Base-by-base conservation (phyloP, 1,140 invertebrate species). In the Batillaria attramentaria region DNA sequence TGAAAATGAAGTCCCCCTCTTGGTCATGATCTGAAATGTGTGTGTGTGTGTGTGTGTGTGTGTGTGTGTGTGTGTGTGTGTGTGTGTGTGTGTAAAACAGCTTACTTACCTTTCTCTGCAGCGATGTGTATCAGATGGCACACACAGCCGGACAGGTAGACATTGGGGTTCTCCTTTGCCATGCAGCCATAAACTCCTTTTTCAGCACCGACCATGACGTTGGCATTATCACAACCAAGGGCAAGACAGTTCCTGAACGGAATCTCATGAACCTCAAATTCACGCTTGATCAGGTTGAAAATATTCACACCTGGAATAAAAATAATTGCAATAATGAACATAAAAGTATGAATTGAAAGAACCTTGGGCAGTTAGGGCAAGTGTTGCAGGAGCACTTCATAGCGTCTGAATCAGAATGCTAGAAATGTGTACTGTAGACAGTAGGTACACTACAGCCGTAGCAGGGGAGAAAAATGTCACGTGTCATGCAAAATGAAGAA, bases 191-290 rank as follows among this genome's bases (percentile, higher is more conserved):
- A 80, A 33, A 83, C 78, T 37, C 84, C 83, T 41, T 78, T 82
- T 3, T 83, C 72, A 24, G 16, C 16, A 0, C 84, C 84, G 2
- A 77, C 77, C 83, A 84, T 86, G 16, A 85, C 84, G 72, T 72
- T 83, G 54, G 85, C 81, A 78, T 85, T 86, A 60, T 86, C 82
- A 76, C 65, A 82, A 0, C 84, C 84, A 39, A 86, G 77, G 28
- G 84, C 78, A 0, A 86, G 43, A 50, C 80, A 85, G 72, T 86
- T 84, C 31, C 60, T 31, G 82, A 80, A 86, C 24, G 80, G 60
- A 43, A 85, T 76, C 8, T 78, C 62, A 28, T 72, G 24, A 18
- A 65, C 37, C 41, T 66, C 46, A 10, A 86, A 46, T 66, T 77
- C 84, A 18, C 54, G 18, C 54, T 83, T 70, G 18, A 86, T 72